Evolutionary conservation across 1,140 invertebrate species (phyloP), one percentile per base, ranked within the genome.

Genomic region (Drosophila jambulina): DNA sequence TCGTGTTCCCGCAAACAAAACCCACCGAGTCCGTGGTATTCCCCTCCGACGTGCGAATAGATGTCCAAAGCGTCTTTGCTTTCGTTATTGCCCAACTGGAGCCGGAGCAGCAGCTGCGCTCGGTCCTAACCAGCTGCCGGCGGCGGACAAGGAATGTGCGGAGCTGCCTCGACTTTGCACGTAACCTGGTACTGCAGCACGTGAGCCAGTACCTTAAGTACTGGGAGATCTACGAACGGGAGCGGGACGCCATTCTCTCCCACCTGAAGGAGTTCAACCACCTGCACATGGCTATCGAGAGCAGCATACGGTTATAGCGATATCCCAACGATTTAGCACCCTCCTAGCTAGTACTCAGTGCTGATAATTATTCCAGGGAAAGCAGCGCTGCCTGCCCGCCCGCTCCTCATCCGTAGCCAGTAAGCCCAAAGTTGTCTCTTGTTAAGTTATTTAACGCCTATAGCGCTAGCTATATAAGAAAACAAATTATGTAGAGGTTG

Each of bases 141-240:
- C 57, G 87, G 13, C 62, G 86, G 9, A 63, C 71, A 34, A 68
- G 62, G 4, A 77, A 83, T 51, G 65, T 85, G 15, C 69, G 81
- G 19, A 91, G 81, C 61, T 92, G 91, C 46, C 51, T 91, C 23
- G 81, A 92, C 45, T 92, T 91, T 61, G 91, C 84, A 17, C 78
- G 75, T 7, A 83, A 64, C 32, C 27, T 92, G 40, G 80, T 85
- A 10, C 62, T 88, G 0, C 76, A 92, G 58, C 91, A 92, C 27
- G 80, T 85, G 13, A 74, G 81, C 8, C 71, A 85, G 53, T 82
- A 91, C 27, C 64, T 88, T 2, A 82, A 78, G 56, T 90, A 80
- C 34, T 92, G 83, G 86, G 78, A 91, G 27, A 68, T 88, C 10
- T 91, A 68, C 54, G 70, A 82, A 27, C 75, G 68, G 19, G 78